A percentile compares a stretch with the other conserved stretches of the same genome.
These are phyloP conservation scores for Steinernema carpocapsae DNA, from an alignment of 2,888 invertebrate genomes.

Conservation along the genomic window DNA sequence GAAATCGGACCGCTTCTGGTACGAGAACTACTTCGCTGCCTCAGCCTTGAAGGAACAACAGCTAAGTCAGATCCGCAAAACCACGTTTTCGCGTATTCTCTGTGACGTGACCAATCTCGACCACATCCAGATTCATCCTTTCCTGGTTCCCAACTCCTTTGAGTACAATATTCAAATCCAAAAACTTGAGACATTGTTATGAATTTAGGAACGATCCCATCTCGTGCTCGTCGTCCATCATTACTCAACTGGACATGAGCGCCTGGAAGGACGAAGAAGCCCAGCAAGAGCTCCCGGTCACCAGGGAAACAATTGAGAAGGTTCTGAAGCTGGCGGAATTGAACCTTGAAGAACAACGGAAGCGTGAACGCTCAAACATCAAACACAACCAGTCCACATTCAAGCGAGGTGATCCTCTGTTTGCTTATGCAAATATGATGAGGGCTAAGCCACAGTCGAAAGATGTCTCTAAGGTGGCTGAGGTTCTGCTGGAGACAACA, in stretches of 20 bases:
- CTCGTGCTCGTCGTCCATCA: conserved; percentile 57
- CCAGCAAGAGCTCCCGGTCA: conserved; percentile 63
- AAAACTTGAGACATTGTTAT: too few species aligned
- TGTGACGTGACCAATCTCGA: conserved; percentile 64
- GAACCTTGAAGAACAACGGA: conserved; percentile 60
- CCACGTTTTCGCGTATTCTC: conserved; percentile 60
- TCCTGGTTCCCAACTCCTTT: conserved; percentile 61
- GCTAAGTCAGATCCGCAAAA: conserved; percentile 63
- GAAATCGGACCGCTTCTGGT: conserved; percentile 70
- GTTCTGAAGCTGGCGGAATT: conserved; percentile 60
- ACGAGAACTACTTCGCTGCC: conserved; percentile 66
- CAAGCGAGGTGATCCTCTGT: conserved; percentile 50
- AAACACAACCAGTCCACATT: conserved; percentile 53
- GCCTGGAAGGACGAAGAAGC: conserved; percentile 67
- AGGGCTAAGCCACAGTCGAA: conserved; percentile 61
- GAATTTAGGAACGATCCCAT: conserved; percentile 60
- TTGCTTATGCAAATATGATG: conserved; percentile 61
- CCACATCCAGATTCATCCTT: conserved; percentile 59
- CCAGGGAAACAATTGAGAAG: conserved; percentile 65
- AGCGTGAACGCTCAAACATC: conserved; percentile 59
- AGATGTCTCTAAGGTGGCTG: conserved; percentile 52
- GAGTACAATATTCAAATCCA: too few species aligned
- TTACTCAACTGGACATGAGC: conserved; percentile 53
- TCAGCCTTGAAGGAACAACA: conserved; percentile 66
- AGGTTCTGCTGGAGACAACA: conserved; percentile 56